Evolutionary conservation across 2,888 invertebrate species (phyloP).

Genomic region (Limnephilus lunatus): DNA sequence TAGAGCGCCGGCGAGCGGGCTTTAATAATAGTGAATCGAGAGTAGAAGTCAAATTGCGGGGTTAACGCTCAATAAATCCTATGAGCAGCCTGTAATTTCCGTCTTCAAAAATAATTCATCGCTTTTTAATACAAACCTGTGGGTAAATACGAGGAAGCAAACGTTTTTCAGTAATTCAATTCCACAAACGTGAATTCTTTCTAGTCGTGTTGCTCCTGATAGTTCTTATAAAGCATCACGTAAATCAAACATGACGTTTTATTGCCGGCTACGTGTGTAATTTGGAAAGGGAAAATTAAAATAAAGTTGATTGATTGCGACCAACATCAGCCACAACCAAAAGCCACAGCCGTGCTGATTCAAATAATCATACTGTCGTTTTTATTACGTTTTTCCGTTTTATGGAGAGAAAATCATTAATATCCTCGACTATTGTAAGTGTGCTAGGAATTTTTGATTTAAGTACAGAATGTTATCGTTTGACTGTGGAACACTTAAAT

Average conservation of each 20-base stretch:
- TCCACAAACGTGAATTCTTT: conserved; percentile 60
- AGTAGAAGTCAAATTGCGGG: conserved; percentile 65
- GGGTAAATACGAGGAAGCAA: conserved; percentile 63
- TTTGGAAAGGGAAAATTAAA: conserved; percentile 54
- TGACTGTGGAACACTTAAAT: background rate
- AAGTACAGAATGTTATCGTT: background rate
- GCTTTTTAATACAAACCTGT: conserved; percentile 66
- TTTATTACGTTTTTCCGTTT: conserved; percentile 43
- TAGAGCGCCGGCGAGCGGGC: conserved; percentile 52
- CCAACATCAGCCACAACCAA: background rate
- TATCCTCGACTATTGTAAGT: background rate
- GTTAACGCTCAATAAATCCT: conserved; percentile 65
- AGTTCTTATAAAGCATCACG: conserved; percentile 53
- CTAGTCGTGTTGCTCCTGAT: conserved; percentile 53
- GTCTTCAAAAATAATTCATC: conserved; percentile 65
- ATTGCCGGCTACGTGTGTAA: conserved; percentile 56
- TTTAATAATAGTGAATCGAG: conserved; percentile 59
- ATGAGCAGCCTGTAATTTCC: conserved; percentile 63
- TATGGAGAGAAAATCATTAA: conserved; percentile 17
- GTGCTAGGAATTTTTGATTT: background rate
- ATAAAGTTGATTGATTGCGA: conserved; percentile 54
- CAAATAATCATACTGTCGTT: conserved; percentile 46
- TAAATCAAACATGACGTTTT: conserved; percentile 62
- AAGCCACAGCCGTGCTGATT: conserved; percentile 29
- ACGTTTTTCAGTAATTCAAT: conserved; percentile 64